Evolutionary conservation across 2,888 invertebrate species (phyloP).

Genomic region (Drosophila falleni): DNA sequence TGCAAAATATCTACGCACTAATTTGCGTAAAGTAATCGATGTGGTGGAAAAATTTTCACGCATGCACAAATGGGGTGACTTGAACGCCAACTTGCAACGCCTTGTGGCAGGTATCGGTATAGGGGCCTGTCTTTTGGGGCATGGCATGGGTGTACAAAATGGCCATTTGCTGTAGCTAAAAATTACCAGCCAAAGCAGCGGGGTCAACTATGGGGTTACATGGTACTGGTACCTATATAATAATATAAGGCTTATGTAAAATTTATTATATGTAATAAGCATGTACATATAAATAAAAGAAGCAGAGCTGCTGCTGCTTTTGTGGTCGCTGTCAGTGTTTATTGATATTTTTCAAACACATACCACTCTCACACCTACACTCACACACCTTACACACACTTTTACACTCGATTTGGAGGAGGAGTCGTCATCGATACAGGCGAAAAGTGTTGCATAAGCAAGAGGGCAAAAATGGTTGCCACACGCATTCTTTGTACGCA

Average conservation of each 20-base stretch:
- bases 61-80: conserved; percentile 71
- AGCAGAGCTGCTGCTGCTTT: too few relatives aligned
- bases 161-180: conserved; percentile 63
- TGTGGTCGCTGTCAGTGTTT: conserved; percentile 27
- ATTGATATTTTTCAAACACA: conserved; percentile 59
- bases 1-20: conserved; percentile 82
- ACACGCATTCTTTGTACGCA: conserved; percentile 35
- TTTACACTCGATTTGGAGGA: too few relatives aligned
- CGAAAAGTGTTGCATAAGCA: conserved; percentile 59
- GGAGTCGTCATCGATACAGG: conserved; percentile 33
- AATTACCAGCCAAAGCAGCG: conserved; percentile 51
- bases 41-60: conserved; percentile 80
- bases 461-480: conserved; percentile 40
- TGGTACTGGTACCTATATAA: conserved; percentile 62
- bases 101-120: neutral
- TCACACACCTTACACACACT: neutral
- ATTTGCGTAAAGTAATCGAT: conserved; percentile 82
- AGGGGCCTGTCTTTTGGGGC: neutral
- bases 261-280: conserved; percentile 67
- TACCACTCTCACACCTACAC: conserved; percentile 10
- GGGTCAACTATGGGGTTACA: conserved; percentile 6
- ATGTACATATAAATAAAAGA: conserved; percentile 73
- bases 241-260: conserved; percentile 73
- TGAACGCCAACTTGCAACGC: conserved; percentile 23
- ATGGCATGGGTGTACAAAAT: conserved; percentile 35